Evolutionary conservation across 1,140 invertebrate genomes (phyloP), one percentile per base, ranked within the genome.

Genomic region (Nomia melanderi): DNA sequence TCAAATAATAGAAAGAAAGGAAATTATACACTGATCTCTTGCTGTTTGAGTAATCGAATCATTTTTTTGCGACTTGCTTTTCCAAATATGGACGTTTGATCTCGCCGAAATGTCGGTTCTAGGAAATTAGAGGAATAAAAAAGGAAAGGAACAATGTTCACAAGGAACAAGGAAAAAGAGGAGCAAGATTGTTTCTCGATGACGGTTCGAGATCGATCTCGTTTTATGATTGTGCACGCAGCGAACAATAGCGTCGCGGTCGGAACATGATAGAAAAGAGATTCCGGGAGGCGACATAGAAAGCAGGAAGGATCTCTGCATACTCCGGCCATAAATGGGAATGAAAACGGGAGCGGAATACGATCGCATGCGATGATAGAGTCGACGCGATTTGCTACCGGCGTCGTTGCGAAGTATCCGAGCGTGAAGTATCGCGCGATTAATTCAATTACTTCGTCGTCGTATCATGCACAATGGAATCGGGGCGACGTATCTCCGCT

Each of bases 361-460:
- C 23, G 70, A 73, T 73, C 71, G 44, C 25, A 6, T 39, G 8
- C 60, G 44, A 66, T 29, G 57, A 50, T 41, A 66, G 63, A 57
- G 53, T 14, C 36, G 27, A 54, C 47, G 72, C 39, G 20, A 75
- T 67, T 66, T 57, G 60, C 56, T 36, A 12, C 41, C 20, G 39
- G 44, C 41, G 29, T 39, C 47, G 47, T 25, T 41, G 20, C 47
- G 62, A 56, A 56, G 60, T 57, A 65, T 56, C 50, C 72, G 62
- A 74, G 60, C 60, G 36, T 74, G 62, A 74, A 74, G 33, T 44
- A 56, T 44, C 62, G 57, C 57, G 27, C 69, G 56, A 62, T 71
- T 56, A 74, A 74, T 74, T 56, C 62, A 56, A 74, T 74, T 65
- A 65, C 47, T 25, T n/a, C 41, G 41, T 64, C 36, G 47, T 36